A percentile compares a stretch with the other conserved stretches of the same genome.
These are phyloP conservation scores for Dasyornis broadbenti DNA, from an alignment of 2,113 vertebrate genomes.

Conservation along the genomic window DNA sequence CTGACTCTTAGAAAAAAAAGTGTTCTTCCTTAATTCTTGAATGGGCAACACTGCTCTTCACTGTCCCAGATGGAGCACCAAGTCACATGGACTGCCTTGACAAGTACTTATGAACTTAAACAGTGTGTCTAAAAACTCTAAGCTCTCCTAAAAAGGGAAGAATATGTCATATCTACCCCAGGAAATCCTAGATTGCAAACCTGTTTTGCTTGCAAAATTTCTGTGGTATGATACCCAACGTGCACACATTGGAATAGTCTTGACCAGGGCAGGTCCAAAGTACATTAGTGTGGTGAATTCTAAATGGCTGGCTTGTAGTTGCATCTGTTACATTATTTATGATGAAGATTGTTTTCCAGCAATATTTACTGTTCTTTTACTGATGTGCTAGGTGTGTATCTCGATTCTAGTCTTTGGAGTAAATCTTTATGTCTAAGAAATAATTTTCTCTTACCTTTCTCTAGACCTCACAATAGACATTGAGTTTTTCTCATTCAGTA, in stretches of 20 bases:
- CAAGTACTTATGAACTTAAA: slow-evolving; percentile 1
- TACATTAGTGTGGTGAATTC: neutral
- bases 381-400: neutral
- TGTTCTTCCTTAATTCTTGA: neutral
- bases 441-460: neutral
- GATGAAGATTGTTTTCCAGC: neutral
- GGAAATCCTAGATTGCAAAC: neutral
- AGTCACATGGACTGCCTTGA: neutral
- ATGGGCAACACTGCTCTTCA: neutral
- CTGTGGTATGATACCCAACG: neutral
- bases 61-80: neutral
- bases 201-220: neutral
- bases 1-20: neutral
- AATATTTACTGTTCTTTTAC: neutral
- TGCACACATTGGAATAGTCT: neutral
- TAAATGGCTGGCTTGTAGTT: neutral
- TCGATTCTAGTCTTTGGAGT: neutral
- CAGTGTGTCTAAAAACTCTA: neutral
- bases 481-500: neutral
- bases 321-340: neutral
- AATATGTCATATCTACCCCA: neutral
- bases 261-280: neutral
- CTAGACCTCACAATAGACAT: neutral
- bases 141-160: neutral
- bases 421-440: neutral